phyloP scores from a whole-genome alignment of 2,888 invertebrate genomes.

The Byasa hedistus region DNA sequence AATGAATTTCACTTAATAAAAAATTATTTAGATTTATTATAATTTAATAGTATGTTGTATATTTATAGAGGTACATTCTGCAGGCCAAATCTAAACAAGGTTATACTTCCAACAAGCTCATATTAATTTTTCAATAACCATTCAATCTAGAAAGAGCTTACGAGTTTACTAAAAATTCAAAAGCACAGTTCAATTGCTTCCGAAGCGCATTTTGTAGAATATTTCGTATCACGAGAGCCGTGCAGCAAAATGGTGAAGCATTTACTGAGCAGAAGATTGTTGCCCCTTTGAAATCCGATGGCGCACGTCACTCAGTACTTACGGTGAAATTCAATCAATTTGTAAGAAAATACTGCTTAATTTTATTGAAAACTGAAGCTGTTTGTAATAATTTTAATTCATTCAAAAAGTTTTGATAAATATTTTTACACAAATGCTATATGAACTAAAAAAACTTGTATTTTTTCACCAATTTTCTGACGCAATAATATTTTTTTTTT shows the following conservation, averaged over 20 bases:
- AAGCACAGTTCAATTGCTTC: conserved; percentile 27
- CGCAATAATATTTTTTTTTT: too few relatives aligned
- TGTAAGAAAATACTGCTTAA: not conserved
- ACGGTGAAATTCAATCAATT: not conserved
- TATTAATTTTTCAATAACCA: conserved; percentile 5
- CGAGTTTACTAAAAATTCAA: conserved; percentile 25
- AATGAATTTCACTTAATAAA: too few relatives aligned
- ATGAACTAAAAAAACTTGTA: too few relatives aligned
- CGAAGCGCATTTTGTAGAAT: conserved; percentile 27
- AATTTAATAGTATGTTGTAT: too few relatives aligned
- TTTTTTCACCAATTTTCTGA: too few relatives aligned
- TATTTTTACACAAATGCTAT: too few relatives aligned
- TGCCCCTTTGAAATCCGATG: conserved; percentile 17
- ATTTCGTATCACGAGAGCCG: conserved; percentile 28
- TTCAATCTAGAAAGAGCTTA: conserved; percentile 18
- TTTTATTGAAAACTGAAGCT: not conserved
- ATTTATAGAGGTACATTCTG: too few relatives aligned
- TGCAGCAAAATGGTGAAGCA: conserved; percentile 18
- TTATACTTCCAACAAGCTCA: not conserved
- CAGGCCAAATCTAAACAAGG: not conserved
- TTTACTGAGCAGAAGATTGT: conserved; percentile 17
- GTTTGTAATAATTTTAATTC: too few relatives aligned
- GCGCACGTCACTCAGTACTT: conserved; percentile 10
- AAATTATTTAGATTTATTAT: too few relatives aligned
- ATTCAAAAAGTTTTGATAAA: too few relatives aligned